Evolutionary conservation across 2,888 invertebrate genomes (phyloP), one percentile per base, ranked within the genome.

Genomic region (Zonitis immaculata): DNA sequence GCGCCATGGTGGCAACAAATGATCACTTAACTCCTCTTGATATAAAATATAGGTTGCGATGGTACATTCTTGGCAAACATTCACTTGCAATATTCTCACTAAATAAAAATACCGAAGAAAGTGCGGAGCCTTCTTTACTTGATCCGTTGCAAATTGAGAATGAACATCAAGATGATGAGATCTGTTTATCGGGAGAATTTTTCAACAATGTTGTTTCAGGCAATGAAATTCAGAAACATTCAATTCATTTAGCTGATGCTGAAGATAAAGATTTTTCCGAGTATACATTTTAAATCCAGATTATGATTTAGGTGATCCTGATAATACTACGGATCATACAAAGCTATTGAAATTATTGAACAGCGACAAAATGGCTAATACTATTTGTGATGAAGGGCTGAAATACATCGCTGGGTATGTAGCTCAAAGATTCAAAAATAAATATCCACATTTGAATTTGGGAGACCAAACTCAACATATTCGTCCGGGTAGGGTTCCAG

Each of bases 31-130:
- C 57, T 7, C 59, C 64, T 2, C 27, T 64, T 12, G 57, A 66
- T 32, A 51, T 65, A 16, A 55, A 51, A 42, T 55, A 64, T 48
- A 14, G 61, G 3, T 25, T 66, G 42, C 26, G 59, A 27, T 64
- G 66, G 65, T 66, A 56, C 42, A 59, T 67, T 45, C 49, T 66
- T 11, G 64, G 67, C 0, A 66, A 65, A 54, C 56, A 66, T 55
- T 59, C 62, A n/a, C 42, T 49, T 9, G 58, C 57, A 16, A 55
- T 66, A 20, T 63, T 66, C 28, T 54, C 63, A 4, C 39, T 25
- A 14, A 55, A 49, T 12, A 26, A 42, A 43, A 54, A 54, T 46
- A 46, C 32, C n/a, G 51, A 47, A 42, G 46, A 51, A 35, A 47
- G 18, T 28, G 20, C 6, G 16, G 35, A 16, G 35, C 8, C 20